Percentiles rank a stretch among this genome's conserved stretches.
Conservation (phyloP, 2,888 invertebrate genomes). For the Anthophora plumipes region DNA sequence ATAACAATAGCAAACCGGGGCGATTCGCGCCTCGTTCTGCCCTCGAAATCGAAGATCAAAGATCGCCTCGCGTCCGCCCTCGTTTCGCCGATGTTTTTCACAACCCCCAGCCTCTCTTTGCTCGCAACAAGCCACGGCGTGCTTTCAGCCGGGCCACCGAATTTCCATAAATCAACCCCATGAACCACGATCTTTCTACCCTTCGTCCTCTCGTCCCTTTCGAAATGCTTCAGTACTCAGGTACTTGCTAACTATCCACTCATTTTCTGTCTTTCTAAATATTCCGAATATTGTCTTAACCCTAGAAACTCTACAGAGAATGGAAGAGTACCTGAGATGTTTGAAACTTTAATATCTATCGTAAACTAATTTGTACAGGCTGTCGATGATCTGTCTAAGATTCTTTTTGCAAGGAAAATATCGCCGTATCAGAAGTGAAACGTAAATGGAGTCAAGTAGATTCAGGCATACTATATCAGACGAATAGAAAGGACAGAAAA, state of each 20-base stretch:
- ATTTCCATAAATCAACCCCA: conserved; percentile 72
- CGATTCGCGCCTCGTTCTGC: conserved; percentile 57
- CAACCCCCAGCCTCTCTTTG: conserved; percentile 41
- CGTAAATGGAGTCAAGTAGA: background rate
- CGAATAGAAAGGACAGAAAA: too few relatives aligned
- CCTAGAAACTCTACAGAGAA: too few relatives aligned
- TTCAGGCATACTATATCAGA: background rate
- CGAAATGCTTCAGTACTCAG: conserved; percentile 23
- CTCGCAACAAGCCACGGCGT: conserved; percentile 55
- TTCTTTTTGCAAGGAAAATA: background rate
- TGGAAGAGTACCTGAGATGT: too few relatives aligned
- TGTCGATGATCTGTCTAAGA: too few relatives aligned
- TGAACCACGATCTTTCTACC: conserved; percentile 10
- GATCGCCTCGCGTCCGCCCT: conserved; percentile 57
- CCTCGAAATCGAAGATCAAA: conserved; percentile 66
- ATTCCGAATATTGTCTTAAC: background rate
- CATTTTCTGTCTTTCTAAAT: background rate
- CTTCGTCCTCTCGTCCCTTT: conserved; percentile 16
- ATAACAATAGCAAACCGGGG: conserved; percentile 53
- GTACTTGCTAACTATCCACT: conserved; percentile 13
- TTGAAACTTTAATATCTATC: too few relatives aligned
- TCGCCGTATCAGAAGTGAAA: background rate
- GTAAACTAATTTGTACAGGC: too few relatives aligned
- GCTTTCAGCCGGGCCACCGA: conserved; percentile 62
- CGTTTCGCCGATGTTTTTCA: conserved; percentile 56